Conservation (phyloP, 2,888 invertebrate genomes). For the Parelbella ahira region DNA sequence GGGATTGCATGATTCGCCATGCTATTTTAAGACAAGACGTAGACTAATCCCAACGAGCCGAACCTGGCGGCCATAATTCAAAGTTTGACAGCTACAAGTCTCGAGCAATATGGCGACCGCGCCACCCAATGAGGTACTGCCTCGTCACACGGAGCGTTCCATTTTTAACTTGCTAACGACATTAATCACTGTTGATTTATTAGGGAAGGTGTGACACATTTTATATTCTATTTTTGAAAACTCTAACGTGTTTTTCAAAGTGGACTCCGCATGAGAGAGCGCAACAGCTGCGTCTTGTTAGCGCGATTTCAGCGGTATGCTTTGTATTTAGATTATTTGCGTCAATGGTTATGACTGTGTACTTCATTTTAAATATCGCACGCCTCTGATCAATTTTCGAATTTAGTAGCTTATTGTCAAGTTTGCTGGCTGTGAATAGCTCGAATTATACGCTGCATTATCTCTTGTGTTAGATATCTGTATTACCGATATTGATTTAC, state of each 20-base stretch:
- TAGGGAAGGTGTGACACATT: constrained; percentile 77
- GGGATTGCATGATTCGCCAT: constrained; percentile 48
- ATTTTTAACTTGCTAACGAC: constrained; percentile 65
- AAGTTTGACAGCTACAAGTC: constrained; percentile 79
- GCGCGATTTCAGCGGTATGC: constrained; percentile 56
- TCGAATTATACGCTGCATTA: constrained; percentile 61
- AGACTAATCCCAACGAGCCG: constrained; percentile 58
- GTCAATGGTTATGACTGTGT: constrained; percentile 50
- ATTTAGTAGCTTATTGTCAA: constrained; percentile 32
- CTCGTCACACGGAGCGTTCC: constrained; percentile 69
- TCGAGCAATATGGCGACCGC: constrained; percentile 76
- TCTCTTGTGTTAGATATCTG: constrained; percentile 55
- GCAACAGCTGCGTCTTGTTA: constrained; percentile 79
- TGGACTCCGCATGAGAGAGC: constrained; percentile 62
- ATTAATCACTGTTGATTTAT: constrained; percentile 79
- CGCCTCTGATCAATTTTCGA: constrained; percentile 35
- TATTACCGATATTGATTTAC: constrained; percentile 61
- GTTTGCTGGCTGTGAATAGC: constrained; percentile 53
- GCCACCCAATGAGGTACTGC: constrained; percentile 77
- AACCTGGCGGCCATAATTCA: constrained; percentile 72
- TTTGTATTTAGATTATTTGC: constrained; percentile 74
- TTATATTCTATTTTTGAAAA: constrained; percentile 80
- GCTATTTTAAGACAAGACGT: constrained; percentile 70
- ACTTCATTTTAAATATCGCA: constrained; percentile 42
- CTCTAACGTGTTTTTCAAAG: constrained; percentile 73